Evolutionary conservation across 2,888 invertebrate genomes (phyloP), one percentile per base, ranked within the genome.

Genomic region (Lordiphosa fenestrarum): DNA sequence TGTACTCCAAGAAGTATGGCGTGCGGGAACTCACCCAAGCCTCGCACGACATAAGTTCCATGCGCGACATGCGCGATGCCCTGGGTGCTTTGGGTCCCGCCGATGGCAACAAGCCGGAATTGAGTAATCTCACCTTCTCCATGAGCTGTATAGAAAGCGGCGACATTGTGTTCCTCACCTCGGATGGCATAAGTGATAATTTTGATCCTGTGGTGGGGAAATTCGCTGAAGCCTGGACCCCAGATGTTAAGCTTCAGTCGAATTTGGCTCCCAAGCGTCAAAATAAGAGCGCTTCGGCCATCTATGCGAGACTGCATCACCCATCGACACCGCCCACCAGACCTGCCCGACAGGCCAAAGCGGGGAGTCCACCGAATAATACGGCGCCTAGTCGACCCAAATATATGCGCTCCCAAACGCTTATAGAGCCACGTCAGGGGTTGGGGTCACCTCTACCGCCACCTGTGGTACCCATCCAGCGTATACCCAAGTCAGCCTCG

Each of bases 161-260:
- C 7, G 96, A 97, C 86, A 93, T 97, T 62, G 94, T 97, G 23
- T 94, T 96, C 88, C 91, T 97, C 12, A 96, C 96, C 0, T 95
- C 95, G n/a, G 96, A 97, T 85, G 96, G 96, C 6, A 92, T 97
- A 33, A 95, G 95, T 5, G 96, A 97, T 87, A 97, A 97, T 88
- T 95, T 96, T 81, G 96, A 97, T 90, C 96, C 96, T 0, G 96
- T 96, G 30, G 96, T 97, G 55, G 96, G 96, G 25, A 95, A 95
- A 89, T 95, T 96, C 85, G 95, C 96, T 4, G 91, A 90, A 70
- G 88, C 92, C 12, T 88, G 90, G 85, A 86, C 89, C 4, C 81
- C 88, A 2, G 89, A 90, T 53, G 87, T 85, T 0, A 86, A 86
- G 67, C 68, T 87, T 2, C 78, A 84, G 51, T 4, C 69, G 9